Evolutionary conservation across 2,888 invertebrate genomes (phyloP).

Genomic region (Iphiclides podalirius): DNA sequence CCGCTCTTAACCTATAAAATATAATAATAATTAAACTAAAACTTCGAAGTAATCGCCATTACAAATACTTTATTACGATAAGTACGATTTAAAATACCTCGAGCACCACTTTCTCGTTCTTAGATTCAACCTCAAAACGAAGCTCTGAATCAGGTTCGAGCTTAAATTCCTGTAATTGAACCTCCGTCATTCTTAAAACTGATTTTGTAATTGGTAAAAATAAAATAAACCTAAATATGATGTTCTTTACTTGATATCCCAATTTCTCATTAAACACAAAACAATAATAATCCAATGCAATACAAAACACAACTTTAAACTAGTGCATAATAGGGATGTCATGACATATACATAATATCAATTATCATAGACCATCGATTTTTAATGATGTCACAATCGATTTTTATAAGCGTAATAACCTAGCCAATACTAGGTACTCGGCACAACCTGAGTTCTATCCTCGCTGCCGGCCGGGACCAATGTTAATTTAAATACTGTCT

Average conservation of each 20-base stretch:
- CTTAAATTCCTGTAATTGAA: conserved; percentile 85
- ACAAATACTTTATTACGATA: too few relatives aligned
- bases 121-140: conserved; percentile 96
- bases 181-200: conserved; percentile 59
- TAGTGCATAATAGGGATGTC: neutral
- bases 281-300: neutral
- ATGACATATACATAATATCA: neutral
- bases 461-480: too few relatives aligned
- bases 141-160: conserved; percentile 93
- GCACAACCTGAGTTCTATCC: too few relatives aligned
- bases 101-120: conserved; percentile 89
- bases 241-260: too few relatives aligned
- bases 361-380: neutral
- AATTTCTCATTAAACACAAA: neutral
- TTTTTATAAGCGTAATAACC: too few relatives aligned
- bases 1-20: conserved; percentile 90
- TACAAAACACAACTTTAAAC: conserved; percentile 1
- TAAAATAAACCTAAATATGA: too few relatives aligned
- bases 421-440: too few relatives aligned
- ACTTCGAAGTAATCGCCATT: too few relatives aligned
- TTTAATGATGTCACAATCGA: too few relatives aligned
- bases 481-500: too few relatives aligned
- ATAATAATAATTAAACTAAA: neutral
- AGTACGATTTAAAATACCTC: conserved; percentile 74
- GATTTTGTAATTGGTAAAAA: neutral